A percentile compares a stretch with the other conserved stretches of the same genome.
Evolutionary conservation across 2,888 invertebrate species (phyloP).

Genomic region (Bombylius major): DNA sequence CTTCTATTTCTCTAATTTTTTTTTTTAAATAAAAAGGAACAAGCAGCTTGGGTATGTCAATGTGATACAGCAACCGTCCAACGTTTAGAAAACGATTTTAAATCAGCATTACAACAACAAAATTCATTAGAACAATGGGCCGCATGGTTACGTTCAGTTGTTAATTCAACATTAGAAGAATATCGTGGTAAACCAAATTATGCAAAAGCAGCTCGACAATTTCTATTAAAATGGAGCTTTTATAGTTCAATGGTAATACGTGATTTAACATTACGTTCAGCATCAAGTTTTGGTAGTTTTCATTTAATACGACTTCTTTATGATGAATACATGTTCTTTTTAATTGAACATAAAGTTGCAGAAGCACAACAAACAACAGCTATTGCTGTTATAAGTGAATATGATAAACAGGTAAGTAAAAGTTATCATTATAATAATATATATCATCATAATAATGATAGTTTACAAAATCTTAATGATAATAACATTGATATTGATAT

Average conservation of each 20-base stretch:
- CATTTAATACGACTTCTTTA: constrained; percentile 94
- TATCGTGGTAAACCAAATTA: constrained; percentile 75
- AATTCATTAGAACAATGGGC: constrained; percentile 96
- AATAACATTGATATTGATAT: too few relatives aligned
- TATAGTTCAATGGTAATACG: constrained; percentile 97
- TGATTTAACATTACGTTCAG: constrained; percentile 89
- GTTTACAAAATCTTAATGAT: too few relatives aligned
- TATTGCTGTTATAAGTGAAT: constrained; percentile 78
- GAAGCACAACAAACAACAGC: constrained; percentile 80
- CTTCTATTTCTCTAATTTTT: not conserved
- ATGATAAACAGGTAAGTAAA: constrained; percentile 31
- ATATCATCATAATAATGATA: not conserved
- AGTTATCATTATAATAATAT: not conserved
- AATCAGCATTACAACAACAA: constrained; percentile 81
- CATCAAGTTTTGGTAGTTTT: constrained; percentile 97
- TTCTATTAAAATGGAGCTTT: constrained; percentile 97
- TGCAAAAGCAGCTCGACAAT: constrained; percentile 76
- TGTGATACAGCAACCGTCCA: constrained; percentile 74
- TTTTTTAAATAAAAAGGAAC: constrained; percentile 31
- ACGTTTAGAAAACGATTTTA: constrained; percentile 84
- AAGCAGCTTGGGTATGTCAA: constrained; percentile 96
- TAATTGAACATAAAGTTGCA: constrained; percentile 94
- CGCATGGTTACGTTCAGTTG: constrained; percentile 89
- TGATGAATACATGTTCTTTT: constrained; percentile 98
- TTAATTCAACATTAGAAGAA: constrained; percentile 76